These are phyloP conservation scores for Hycleus phaleratus DNA, from an alignment of 1,140 invertebrate species.

Conservation along the genomic window DNA sequence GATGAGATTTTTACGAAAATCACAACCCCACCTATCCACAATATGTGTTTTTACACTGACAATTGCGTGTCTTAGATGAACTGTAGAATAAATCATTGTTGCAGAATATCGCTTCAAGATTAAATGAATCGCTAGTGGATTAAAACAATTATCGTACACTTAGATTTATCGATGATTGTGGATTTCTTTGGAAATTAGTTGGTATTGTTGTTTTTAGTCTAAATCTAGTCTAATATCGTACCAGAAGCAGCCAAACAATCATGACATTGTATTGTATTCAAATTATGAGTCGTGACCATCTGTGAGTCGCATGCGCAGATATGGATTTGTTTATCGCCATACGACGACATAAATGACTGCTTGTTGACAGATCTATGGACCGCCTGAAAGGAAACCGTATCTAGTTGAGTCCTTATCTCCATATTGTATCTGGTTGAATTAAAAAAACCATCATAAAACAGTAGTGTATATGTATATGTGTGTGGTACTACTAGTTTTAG, in stretches of 20 bases:
- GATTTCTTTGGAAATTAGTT: too few relatives aligned
- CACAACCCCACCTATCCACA: slow-evolving; percentile 7
- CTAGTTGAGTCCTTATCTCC: slow-evolving; percentile 25
- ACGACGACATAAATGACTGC: slow-evolving; percentile 34
- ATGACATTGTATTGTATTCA: slow-evolving; percentile 36
- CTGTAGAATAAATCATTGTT: slow-evolving; percentile 9
- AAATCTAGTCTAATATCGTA: too few relatives aligned
- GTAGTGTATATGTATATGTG: too few relatives aligned
- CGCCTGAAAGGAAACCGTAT: slow-evolving; percentile 32
- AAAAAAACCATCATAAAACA: slow-evolving; percentile 5
- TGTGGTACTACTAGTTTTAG: too few relatives aligned
- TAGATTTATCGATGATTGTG: neutral
- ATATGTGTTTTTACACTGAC: neutral
- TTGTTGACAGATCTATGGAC: slow-evolving; percentile 35
- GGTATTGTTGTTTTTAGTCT: too few relatives aligned
- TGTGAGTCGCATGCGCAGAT: slow-evolving; percentile 34
- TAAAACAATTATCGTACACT: neutral
- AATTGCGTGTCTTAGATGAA: slow-evolving; percentile 9
- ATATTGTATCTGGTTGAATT: slow-evolving; percentile 27
- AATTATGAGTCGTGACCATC: slow-evolving; percentile 32
- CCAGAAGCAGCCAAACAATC: slow-evolving; percentile 6
- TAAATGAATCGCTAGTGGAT: slow-evolving; percentile 10
- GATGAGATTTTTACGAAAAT: slow-evolving; percentile 2
- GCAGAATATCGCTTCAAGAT: slow-evolving; percentile 9
- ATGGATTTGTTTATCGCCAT: slow-evolving; percentile 33